Percentiles rank a stretch among this genome's conserved stretches.
Conservation (phyloP, 1,140 invertebrate genomes). For the Cyclargus thomasi region DNA sequence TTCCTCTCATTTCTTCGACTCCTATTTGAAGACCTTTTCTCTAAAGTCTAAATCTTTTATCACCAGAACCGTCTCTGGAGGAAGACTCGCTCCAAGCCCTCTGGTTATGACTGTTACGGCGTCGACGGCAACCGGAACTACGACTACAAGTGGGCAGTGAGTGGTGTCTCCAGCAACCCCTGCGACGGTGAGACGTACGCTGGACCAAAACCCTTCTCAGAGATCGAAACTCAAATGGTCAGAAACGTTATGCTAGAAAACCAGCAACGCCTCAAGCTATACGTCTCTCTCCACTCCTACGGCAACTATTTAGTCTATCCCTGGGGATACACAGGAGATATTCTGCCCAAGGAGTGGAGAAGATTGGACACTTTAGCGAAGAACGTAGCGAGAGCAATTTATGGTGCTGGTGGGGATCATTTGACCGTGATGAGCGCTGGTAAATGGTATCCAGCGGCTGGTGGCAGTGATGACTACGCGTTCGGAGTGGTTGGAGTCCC, state of each 20-base stretch:
- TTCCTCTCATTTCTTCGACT: too few species aligned
- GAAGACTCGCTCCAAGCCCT: conserved; percentile 73
- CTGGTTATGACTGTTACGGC: conserved; percentile 72
- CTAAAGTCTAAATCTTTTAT: too few species aligned
- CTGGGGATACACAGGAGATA: conserved; percentile 75
- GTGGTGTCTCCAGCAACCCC: conserved; percentile 78
- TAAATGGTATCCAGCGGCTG: conserved; percentile 78
- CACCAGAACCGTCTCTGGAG: conserved; percentile 77
- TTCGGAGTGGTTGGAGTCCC: conserved; percentile 78
- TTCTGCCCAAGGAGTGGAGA: conserved; percentile 49
- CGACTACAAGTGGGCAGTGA: conserved; percentile 79
- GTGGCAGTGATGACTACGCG: conserved; percentile 83
- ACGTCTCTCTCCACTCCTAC: conserved; percentile 83
- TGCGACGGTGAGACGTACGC: conserved; percentile 83
- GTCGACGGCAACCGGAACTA: conserved; percentile 83
- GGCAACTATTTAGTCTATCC: conserved; percentile 78
- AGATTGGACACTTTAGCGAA: conserved; percentile 49
- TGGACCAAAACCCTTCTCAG: conserved; percentile 83
- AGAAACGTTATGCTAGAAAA: conserved; percentile 76
- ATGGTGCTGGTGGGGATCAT: conserved; percentile 59
- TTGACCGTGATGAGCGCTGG: conserved; percentile 73
- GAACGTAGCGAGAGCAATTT: conserved; percentile 55
- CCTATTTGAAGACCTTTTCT: too few species aligned
- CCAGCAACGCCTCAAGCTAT: conserved; percentile 76
- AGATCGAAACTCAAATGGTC: conserved; percentile 81